Evolutionary conservation across 2,888 invertebrate genomes (phyloP), one percentile per base, ranked within the genome.

Genomic region (Campoplex capitator): DNA sequence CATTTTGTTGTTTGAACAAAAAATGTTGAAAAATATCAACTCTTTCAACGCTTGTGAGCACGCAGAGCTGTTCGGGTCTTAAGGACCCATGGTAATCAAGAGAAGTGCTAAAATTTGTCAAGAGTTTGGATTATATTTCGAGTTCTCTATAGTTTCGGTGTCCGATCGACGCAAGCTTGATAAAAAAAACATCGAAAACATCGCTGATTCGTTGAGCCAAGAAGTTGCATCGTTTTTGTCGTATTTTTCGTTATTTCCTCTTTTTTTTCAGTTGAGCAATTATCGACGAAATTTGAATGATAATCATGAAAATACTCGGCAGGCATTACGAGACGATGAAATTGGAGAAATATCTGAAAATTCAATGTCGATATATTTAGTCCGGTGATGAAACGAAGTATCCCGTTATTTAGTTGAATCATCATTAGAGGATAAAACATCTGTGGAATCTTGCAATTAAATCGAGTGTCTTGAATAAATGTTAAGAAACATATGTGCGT

Each of bases 401-500:
- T 23, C 7, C 56, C 23, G 18, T 32, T 13, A 16, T 58, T 13
- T 32, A 32, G 7, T 32, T 16, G 62, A 32, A 32, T 62, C 13
- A 58, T 58, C 28, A 58, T 58, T 28, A 32, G 6, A 13, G 58
- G 13, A 3, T 1, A 13, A 13, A 58, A 58, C 58, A 32, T 58
- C 58, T 58, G 58, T 13, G 13, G 28, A 58, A 58, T 58, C 28
- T 58, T 0, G 28, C 32, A 58, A 58, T 58, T 32, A 58, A 23
- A 35, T 23, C n/a, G 56, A 73, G 38, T n/a, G 54, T 38, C 54
- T n/a, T 45, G 32, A 32, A 42, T 13, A 38, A 56, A 62, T 48
- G 62, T 74, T 62, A 38, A 28, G 56, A 62, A 80, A 75, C 38
- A 84, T 51, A 9, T 62, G 68, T 68, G 18, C 2, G 18, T 51